Conservation (phyloP, 1,140 invertebrate species). For the Ceratina japonica region DNA sequence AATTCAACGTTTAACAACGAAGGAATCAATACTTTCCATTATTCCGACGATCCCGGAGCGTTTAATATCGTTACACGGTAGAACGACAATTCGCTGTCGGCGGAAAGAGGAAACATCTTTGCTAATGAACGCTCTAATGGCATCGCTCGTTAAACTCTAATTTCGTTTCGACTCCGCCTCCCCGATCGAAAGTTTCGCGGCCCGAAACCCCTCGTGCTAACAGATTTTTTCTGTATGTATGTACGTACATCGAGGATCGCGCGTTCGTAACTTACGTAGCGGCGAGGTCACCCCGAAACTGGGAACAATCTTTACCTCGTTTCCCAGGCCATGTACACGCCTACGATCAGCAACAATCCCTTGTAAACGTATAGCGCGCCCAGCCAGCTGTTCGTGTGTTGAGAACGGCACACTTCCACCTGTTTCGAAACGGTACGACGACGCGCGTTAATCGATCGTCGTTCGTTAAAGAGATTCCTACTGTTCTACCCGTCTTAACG, state of each 20-base stretch:
- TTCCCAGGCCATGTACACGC: constrained; percentile 99
- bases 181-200: background rate
- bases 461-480: constrained; percentile 16
- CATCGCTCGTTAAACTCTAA: constrained; percentile 41
- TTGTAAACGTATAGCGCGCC: constrained; percentile 94
- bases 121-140: constrained; percentile 42
- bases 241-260: too few species aligned
- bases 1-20: background rate
- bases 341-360: constrained; percentile 91
- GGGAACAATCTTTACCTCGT: constrained; percentile 82
- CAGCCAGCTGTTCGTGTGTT: constrained; percentile 92
- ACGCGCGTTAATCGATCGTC: constrained; percentile 52
- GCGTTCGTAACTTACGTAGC: too few species aligned
- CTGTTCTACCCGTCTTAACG: background rate
- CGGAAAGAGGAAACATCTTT: constrained; percentile 30
- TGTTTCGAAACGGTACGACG: constrained; percentile 74
- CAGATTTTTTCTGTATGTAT: background rate
- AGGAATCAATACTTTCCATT: constrained; percentile 1
- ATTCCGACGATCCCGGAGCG: too few species aligned
- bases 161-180: constrained; percentile 4
- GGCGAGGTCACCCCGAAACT: background rate
- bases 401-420: constrained; percentile 92
- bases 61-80: constrained; percentile 1
- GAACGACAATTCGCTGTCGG: background rate
- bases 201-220: background rate